phyloP scores from a whole-genome alignment of 2,797 vertebrate species.

The Bucorvus abyssinicus region DNA sequence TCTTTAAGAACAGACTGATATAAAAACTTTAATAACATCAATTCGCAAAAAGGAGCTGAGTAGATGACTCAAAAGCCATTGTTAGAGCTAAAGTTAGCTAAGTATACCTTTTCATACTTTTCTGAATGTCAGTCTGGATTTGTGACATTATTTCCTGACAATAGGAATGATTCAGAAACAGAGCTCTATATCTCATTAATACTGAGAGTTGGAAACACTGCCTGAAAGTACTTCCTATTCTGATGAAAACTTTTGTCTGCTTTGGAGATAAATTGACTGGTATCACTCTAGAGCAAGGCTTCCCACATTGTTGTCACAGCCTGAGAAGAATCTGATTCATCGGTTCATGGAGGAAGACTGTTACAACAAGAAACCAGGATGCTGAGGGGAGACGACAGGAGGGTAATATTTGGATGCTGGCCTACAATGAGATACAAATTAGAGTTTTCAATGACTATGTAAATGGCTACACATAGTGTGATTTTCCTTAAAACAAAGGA shows the following conservation, averaged over 20 bases:
- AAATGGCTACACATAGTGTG: background rate
- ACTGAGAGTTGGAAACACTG: background rate
- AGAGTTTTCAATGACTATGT: background rate
- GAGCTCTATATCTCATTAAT: background rate
- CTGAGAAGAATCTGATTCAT: background rate
- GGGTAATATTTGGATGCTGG: background rate
- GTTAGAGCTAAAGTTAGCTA: background rate
- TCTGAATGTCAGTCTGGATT: background rate
- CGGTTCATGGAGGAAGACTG: background rate
- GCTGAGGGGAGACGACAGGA: background rate
- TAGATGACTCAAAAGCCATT: background rate
- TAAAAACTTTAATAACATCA: conserved; percentile 2
- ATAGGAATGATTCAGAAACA: background rate
- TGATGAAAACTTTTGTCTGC: background rate
- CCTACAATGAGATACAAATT: background rate
- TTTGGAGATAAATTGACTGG: background rate
- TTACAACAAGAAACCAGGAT: background rate
- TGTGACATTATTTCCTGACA: background rate
- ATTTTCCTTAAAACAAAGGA: background rate
- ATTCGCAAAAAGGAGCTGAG: background rate
- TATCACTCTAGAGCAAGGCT: background rate
- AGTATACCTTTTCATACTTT: background rate
- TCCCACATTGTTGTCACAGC: background rate
- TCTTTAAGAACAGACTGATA: background rate
- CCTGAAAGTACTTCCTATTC: background rate